Percentiles rank a stretch among this genome's conserved stretches.
These are phyloP conservation scores for Petromus typicus DNA, from an alignment of 2,113 vertebrate genomes.

Conservation along the genomic window DNA sequence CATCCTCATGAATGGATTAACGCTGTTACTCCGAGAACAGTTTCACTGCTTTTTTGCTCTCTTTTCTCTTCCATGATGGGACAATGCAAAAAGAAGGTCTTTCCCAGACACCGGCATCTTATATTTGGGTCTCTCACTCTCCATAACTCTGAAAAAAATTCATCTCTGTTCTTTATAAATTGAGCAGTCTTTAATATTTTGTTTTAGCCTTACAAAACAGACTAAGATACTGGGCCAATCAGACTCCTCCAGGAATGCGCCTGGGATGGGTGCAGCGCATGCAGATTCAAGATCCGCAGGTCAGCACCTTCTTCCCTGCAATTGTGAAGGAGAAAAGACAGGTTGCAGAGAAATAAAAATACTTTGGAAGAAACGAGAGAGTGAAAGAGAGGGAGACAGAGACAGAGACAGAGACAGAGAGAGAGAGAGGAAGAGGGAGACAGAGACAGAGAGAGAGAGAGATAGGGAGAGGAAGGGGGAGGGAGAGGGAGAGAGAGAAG, in stretches of 20 bases:
- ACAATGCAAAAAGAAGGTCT: neutral
- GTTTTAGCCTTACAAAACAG: neutral
- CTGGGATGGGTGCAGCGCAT: neutral
- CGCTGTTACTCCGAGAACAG: no score
- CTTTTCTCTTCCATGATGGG: neutral
- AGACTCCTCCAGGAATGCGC: neutral
- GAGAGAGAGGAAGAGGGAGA: neutral
- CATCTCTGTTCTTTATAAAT: neutral
- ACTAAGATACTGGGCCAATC: neutral
- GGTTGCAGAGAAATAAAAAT: neutral
- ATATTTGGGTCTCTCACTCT: neutral
- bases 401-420: no score
- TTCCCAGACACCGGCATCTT: neutral
- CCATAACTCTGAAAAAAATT: neutral
- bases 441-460: neutral
- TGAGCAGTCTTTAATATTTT: neutral
- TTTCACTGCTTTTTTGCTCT: neutral
- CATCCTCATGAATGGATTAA: neutral
- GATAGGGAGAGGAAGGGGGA: no score
- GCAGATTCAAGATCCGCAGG: neutral
- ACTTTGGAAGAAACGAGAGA: neutral
- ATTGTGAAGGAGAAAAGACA: neutral
- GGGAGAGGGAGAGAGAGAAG: accelerated
- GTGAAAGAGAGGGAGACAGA: neutral
- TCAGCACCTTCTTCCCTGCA: neutral